These are phyloP conservation scores for Oncorhynchus keta DNA, from an alignment of 2,113 vertebrate genomes.

Conservation along the genomic window DNA sequence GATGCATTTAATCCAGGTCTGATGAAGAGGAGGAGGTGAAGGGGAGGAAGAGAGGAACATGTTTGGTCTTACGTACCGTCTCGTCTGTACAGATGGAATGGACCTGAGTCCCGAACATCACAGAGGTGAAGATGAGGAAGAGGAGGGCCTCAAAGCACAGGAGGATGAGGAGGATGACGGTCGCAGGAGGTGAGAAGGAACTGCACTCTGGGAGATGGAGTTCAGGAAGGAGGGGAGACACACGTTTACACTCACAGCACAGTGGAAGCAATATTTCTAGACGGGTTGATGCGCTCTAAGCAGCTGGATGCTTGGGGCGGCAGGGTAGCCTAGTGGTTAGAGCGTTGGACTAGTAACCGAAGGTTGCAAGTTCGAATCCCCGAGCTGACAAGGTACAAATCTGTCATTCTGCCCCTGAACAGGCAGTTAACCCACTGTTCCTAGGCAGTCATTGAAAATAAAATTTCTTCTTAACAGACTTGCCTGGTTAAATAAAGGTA, in stretches of 20 bases:
- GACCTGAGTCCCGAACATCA: constrained; percentile 99
- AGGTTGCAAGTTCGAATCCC: no score
- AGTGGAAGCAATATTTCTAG: not conserved
- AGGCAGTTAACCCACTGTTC: no score
- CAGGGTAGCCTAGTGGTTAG: no score
- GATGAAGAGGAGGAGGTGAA: constrained; percentile 1
- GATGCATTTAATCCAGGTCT: not conserved
- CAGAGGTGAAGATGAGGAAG: constrained; percentile 98
- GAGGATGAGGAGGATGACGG: constrained; percentile 96
- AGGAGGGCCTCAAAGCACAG: constrained; percentile 96
- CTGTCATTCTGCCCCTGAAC: no score
- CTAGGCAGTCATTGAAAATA: no score
- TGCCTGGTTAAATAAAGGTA: no score
- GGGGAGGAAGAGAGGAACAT: constrained; percentile 6
- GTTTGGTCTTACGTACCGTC: constrained; percentile 76
- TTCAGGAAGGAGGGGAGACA: constrained; percentile 40
- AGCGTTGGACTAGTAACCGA: no score
- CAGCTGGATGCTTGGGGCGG: no score
- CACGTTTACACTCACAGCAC: not conserved
- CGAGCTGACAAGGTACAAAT: no score
- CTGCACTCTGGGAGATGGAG: constrained; percentile 88
- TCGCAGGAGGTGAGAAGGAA: constrained; percentile 94
- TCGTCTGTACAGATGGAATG: constrained; percentile 99
- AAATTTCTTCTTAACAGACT: no score
- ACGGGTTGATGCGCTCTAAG: no score